Evolutionary conservation across 2,888 invertebrate genomes (phyloP), one percentile per base, ranked within the genome.

Genomic region (Pheosia gnoma): DNA sequence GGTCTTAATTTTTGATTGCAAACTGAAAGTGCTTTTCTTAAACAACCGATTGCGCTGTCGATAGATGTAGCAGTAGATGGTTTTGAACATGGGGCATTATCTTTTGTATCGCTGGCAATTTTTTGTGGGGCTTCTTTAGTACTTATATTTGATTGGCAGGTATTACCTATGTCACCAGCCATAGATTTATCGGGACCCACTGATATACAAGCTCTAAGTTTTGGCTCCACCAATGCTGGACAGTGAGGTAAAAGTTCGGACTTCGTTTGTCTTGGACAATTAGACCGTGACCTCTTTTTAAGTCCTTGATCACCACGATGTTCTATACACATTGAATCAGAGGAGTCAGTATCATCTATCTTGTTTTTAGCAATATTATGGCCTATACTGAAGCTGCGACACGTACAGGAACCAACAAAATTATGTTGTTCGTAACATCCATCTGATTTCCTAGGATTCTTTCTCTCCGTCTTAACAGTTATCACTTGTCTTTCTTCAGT

Each of bases 401-500:
- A 57, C 45, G 56, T 3, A 45, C 53, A 53, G 25, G 62, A 3
- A 4, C 39, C 54, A 43, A 61, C 58, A 57, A 13, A 61, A 37
- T 41, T 53, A 11, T 54, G 53, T 5, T 61, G 36, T 3, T 36
- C 36, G 36, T 7, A 51, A 25, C 47, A 45, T 10, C 36, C 52
- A 13, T 61, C 56, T n/a, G 58, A 56, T 38, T 53, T 67, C 37
- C 59, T 61, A 36, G 77, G 76, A 60, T 74, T 68, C 60, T 75
- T 71, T 52, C 63, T 80, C 63, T 83, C 80, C 5, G 79, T 83
- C 66, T 71, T 83, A 3, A 84, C 74, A 10, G 79, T 84, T n/a
- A 84, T 78, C 0, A 79, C 68, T 74, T 80, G 75, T 66, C 79
- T 84, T 65, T 85, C 78, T 68, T 84, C 82, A 10, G 66, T 69